Base-by-base conservation (phyloP, 2,888 invertebrate genomes). In the Aporophyla nigra region DNA sequence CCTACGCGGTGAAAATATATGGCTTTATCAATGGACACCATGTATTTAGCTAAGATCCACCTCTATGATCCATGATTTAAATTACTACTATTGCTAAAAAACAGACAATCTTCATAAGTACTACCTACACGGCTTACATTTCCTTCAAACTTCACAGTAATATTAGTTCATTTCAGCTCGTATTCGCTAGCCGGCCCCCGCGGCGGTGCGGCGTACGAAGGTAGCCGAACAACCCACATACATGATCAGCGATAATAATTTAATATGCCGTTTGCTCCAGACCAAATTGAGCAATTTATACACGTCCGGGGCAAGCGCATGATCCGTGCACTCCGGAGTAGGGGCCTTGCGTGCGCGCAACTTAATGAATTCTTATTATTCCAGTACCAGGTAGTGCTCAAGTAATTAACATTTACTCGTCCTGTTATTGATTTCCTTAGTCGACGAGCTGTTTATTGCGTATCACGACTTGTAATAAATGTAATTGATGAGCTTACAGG, bases 271-370 rank as follows among this genome's bases (percentile, higher is more conserved):
- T 94, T 95, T 93, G 93, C 92, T 92, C 87, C 85, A 85, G 87
- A 92, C 92, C 88, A 93, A 95, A 96, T 96, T 96, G 95, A 96
- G 95, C 95, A 95, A 96, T 96, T 95, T 96, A 95, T 89, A 81
- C 90, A 92, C 88, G 92, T 92, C 92, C 88, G 86, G 90, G 87
- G 86, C 85, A 85, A 88, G 90, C 89, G 91, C 91, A 90, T 90
- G 85, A 86, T 84, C 86, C 78, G 67, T 62, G 72, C 65, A 19
- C 59, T 70, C 65, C 54, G 71, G 43, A 27, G 21, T 43, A 27
- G 16, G 27, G 16, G 33, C 70, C 80, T 86, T 88, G 87, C 87
- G 87, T 89, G 89, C 83, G 79, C 85, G 85, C 87, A 77, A 76
- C 69, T 61, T 88, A 88, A 86, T 86, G 85, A 82, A 84, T 82